Evolutionary conservation across 2,888 invertebrate species (phyloP).

Genomic region (Steinernema hermaphroditum): DNA sequence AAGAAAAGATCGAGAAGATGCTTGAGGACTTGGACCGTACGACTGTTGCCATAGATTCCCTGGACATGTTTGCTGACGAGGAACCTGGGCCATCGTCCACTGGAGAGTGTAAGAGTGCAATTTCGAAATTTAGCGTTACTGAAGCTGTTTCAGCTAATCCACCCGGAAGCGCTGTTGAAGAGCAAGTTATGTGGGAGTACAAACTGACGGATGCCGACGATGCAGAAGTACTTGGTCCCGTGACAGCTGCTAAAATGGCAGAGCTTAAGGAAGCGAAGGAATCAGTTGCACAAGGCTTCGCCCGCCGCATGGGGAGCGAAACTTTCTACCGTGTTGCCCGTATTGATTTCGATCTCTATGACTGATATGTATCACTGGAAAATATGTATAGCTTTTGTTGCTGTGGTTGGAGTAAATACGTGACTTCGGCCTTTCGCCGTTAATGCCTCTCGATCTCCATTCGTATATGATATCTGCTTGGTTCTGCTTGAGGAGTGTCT

Average conservation of each 20-base stretch:
- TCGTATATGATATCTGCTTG: too few species aligned
- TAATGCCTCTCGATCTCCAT: too few species aligned
- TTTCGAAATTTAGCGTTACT: neutral
- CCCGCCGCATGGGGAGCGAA: conserved; percentile 47
- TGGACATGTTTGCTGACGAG: conserved; percentile 43
- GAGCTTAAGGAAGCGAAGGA: conserved; percentile 43
- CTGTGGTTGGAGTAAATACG: too few species aligned
- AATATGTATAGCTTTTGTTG: conserved; percentile 8
- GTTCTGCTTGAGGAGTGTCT: too few species aligned
- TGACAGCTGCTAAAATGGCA: conserved; percentile 31
- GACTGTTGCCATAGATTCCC: neutral
- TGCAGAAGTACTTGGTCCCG: conserved; percentile 39
- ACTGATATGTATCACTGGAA: neutral
- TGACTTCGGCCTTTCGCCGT: too few species aligned
- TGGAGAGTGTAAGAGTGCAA: neutral
- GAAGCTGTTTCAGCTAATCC: neutral
- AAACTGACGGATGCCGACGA: conserved; percentile 44
- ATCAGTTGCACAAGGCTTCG: conserved; percentile 47
- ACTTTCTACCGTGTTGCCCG: conserved; percentile 54
- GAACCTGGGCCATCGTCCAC: neutral
- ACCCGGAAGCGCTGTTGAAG: conserved; percentile 32
- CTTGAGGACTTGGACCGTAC: conserved; percentile 41
- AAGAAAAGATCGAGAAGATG: conserved; percentile 47
- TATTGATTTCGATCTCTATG: conserved; percentile 59
- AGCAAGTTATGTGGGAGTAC: conserved; percentile 54